Evolutionary conservation across 2,797 vertebrate genomes (phyloP).

Genomic region (Melanotaenia trifasciata): DNA sequence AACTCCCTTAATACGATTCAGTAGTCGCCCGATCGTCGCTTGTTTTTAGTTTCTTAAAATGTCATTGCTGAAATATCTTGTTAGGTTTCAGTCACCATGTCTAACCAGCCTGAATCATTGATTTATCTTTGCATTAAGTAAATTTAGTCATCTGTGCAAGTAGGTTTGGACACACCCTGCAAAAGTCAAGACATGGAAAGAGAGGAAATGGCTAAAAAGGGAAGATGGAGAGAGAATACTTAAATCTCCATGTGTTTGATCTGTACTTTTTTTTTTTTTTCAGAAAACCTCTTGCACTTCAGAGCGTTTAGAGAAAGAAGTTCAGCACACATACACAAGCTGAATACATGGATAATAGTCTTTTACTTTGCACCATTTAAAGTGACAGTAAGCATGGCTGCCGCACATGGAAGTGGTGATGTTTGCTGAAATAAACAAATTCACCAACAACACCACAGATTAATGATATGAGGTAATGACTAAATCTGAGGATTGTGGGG

Average conservation of each 20-base stretch:
- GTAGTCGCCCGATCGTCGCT: slow-evolving; percentile 38
- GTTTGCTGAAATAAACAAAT: neutral
- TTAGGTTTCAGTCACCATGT: slow-evolving; percentile 33
- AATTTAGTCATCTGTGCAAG: slow-evolving; percentile 27
- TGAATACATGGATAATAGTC: neutral
- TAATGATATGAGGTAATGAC: neutral
- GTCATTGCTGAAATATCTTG: slow-evolving; percentile 30
- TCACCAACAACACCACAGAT: neutral
- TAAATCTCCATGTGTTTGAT: neutral
- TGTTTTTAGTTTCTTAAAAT: slow-evolving; percentile 13
- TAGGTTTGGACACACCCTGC: slow-evolving; percentile 28
- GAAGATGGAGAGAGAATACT: slow-evolving; percentile 4
- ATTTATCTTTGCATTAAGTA: slow-evolving; percentile 38
- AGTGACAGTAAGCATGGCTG: neutral
- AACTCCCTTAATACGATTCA: slow-evolving; percentile 15
- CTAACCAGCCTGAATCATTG: slow-evolving; percentile 26
- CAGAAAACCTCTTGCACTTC: neutral
- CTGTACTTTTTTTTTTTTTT: neutral
- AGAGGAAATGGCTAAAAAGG: neutral
- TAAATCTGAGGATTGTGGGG: neutral
- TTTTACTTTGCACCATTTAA: neutral
- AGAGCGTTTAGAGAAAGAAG: neutral
- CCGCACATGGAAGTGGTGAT: neutral
- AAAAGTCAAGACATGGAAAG: neutral
- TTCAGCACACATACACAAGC: neutral